phyloP scores from a whole-genome alignment of 2,113 vertebrate genomes.

The Scartelaos histophorus region DNA sequence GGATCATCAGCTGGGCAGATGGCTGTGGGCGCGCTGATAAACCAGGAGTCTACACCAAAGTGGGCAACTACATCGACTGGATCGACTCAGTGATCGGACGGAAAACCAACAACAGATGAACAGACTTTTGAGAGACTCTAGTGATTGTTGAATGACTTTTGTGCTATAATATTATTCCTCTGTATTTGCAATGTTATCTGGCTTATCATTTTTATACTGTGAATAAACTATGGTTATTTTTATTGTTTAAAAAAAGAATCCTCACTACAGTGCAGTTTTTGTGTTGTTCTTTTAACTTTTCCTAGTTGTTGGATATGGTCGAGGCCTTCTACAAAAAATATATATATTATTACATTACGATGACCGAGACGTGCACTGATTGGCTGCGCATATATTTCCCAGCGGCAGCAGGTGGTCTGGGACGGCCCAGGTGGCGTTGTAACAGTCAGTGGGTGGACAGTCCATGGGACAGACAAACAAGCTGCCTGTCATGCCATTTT shows the following conservation, averaged over 20 bases:
- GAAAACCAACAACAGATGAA: constrained; percentile 41
- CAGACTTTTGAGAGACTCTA: constrained; percentile 5
- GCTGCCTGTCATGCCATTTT: constrained; percentile 38
- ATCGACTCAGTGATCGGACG: constrained; percentile 81
- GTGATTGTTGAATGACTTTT: constrained; percentile 4
- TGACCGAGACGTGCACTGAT: too few relatives aligned
- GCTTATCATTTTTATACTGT: constrained; percentile 58
- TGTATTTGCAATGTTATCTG: constrained; percentile 22
- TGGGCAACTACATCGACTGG: constrained; percentile 87
- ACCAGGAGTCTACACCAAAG: constrained; percentile 90
- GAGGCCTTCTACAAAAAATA: too few relatives aligned
- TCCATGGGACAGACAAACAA: constrained; percentile 9
- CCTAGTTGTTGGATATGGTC: too few relatives aligned
- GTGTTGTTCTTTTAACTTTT: too few relatives aligned
- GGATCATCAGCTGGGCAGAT: constrained; percentile 93
- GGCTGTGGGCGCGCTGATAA: constrained; percentile 84
- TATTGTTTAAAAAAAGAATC: background rate
- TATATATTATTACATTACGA: too few relatives aligned
- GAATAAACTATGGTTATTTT: constrained; percentile 46
- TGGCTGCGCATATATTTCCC: background rate
- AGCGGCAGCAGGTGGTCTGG: constrained; percentile 26
- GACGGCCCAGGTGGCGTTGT: constrained; percentile 40
- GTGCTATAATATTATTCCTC: constrained; percentile 10
- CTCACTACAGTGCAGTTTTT: too few relatives aligned
- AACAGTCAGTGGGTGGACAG: background rate